Percentiles rank a stretch among this genome's conserved stretches.
Conservation (phyloP, 2,113 vertebrate species). For the Platanista minor region DNA sequence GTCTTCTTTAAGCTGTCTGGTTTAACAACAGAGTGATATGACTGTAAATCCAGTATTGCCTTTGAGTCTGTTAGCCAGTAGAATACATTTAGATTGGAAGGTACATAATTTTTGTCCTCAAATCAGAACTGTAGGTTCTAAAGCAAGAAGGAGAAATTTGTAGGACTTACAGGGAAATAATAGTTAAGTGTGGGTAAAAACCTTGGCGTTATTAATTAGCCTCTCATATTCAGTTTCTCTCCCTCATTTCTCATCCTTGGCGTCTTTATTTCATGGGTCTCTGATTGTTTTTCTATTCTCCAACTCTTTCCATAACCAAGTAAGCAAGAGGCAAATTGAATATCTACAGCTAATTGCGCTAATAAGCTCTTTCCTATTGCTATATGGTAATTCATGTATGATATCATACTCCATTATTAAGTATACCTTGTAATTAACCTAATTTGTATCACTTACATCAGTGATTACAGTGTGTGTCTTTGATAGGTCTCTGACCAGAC, state of each 20-base stretch:
- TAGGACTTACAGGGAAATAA: not conserved
- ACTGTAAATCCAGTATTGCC: not conserved
- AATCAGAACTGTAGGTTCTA: not conserved
- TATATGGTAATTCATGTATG: not conserved
- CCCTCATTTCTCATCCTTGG: not conserved
- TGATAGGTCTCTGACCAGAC: not conserved
- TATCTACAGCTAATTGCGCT: not conserved
- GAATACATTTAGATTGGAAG: not conserved
- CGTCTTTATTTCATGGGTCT: not conserved
- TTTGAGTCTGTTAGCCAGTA: not conserved
- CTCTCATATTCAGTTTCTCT: not conserved
- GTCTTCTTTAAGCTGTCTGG: not conserved
- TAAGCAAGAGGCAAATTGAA: not conserved
- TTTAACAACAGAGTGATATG: not conserved
- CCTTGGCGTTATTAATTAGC: not conserved
- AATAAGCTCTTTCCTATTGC: not conserved
- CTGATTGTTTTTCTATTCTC: not conserved
- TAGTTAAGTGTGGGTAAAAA: not conserved
- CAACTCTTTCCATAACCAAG: not conserved
- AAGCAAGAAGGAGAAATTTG: not conserved
- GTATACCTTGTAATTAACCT: not conserved
- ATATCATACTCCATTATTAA: not conserved
- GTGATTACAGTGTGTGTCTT: not conserved
- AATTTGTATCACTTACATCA: not conserved
- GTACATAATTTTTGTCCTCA: not conserved